Evolutionary conservation across 2,113 vertebrate species (phyloP).

Genomic region (Mus spicilegus): DNA sequence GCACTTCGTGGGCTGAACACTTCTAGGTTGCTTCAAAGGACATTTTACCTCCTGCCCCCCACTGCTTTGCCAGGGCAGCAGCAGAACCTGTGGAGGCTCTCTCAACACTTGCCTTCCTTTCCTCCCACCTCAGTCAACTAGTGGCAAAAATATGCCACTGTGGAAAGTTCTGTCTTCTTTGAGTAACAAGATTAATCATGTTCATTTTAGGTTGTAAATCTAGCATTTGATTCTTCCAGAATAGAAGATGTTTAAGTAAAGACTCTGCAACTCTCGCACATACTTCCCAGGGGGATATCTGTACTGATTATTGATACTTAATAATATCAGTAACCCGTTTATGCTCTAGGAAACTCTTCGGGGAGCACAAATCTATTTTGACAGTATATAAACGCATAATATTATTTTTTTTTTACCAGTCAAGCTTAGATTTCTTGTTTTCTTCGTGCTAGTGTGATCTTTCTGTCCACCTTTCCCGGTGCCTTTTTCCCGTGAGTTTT

Average conservation of each 20-base stretch:
- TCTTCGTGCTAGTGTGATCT: background rate
- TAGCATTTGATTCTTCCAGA: background rate
- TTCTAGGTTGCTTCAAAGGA: background rate
- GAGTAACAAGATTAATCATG: constrained; percentile 48
- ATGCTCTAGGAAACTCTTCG: background rate
- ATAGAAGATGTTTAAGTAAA: constrained; percentile 38
- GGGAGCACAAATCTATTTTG: constrained; percentile 43
- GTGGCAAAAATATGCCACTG: constrained; percentile 41
- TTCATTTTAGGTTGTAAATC: constrained; percentile 37
- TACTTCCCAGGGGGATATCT: background rate
- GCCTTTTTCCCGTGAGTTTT: background rate
- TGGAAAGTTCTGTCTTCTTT: constrained; percentile 43
- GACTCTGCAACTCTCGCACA: background rate
- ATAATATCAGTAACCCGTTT: constrained; percentile 47
- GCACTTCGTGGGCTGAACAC: background rate
- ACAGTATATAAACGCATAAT: background rate
- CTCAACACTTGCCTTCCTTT: background rate
- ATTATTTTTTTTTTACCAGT: constrained; percentile 13
- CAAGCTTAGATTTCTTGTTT: constrained; percentile 9
- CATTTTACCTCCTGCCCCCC: background rate
- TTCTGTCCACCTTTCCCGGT: background rate
- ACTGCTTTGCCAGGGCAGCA: background rate
- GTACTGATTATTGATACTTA: background rate
- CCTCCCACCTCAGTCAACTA: constrained; percentile 17
- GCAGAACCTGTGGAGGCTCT: background rate